Conservation (phyloP, 2,888 invertebrate species). For the Atethmia centrago region DNA sequence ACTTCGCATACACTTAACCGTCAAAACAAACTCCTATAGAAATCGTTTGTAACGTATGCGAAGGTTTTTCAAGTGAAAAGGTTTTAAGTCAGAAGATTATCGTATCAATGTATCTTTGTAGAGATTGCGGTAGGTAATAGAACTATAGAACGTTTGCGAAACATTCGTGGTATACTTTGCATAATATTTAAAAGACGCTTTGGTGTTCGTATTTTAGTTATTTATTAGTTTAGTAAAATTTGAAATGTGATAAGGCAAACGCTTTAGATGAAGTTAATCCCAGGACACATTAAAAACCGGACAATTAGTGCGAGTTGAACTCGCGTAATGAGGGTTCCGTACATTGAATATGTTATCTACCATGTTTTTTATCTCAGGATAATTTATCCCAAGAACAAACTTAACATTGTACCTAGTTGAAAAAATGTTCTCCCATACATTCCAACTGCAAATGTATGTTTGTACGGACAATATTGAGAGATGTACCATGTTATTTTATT, state of each 20-base stretch:
- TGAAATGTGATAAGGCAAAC: not conserved
- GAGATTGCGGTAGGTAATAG: conserved; percentile 55
- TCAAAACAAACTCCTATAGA: conserved; percentile 19
- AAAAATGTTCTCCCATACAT: too few relatives aligned
- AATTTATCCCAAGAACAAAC: too few relatives aligned
- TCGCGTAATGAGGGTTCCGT: too few relatives aligned
- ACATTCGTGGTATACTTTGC: conserved; percentile 23
- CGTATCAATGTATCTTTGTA: conserved; percentile 48
- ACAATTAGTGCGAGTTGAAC: too few relatives aligned
- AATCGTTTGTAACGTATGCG: not conserved
- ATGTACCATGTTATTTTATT: too few relatives aligned
- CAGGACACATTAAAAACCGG: too few relatives aligned
- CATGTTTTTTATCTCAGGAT: too few relatives aligned
- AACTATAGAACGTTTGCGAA: conserved; percentile 25
- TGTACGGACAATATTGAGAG: too few relatives aligned
- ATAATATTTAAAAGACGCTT: not conserved
- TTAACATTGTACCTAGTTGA: too few relatives aligned
- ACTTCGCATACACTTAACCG: conserved; percentile 39
- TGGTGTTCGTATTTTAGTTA: not conserved
- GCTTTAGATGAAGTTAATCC: not conserved
- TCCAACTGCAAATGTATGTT: too few relatives aligned
- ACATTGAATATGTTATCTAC: too few relatives aligned
- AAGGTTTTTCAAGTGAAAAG: conserved; percentile 15
- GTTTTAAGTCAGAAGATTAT: conserved; percentile 64
- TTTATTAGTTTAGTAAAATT: not conserved